A percentile compares a stretch with the other conserved stretches of the same genome.
These are phyloP conservation scores for Thalassarche chlororhynchos DNA, from an alignment of 2,113 vertebrate genomes.

Conservation along the genomic window DNA sequence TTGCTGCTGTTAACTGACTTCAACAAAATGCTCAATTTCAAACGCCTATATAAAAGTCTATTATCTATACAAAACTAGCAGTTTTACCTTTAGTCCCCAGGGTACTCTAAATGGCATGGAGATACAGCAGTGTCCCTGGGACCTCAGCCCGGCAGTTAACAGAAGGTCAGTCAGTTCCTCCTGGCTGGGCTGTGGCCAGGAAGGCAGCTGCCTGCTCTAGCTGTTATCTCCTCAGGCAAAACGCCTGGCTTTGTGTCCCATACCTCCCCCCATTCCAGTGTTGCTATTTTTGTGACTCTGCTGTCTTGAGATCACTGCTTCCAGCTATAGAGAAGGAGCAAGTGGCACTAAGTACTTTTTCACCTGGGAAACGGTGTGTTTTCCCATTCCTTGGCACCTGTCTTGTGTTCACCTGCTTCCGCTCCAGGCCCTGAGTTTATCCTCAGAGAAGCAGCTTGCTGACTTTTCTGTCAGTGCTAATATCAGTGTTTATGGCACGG, in stretches of 20 bases:
- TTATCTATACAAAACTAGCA: neutral
- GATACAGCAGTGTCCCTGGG: neutral
- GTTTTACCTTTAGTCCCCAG: neutral
- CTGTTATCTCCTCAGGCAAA: slow-evolving; percentile 9
- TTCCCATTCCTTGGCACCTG: neutral
- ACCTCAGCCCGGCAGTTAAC: neutral
- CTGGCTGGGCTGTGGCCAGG: neutral
- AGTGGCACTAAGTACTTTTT: neutral
- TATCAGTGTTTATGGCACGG: neutral
- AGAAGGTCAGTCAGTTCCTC: neutral
- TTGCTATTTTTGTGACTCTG: slow-evolving; percentile 28
- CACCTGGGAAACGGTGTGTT: neutral
- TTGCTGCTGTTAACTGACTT: neutral
- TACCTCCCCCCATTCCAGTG: neutral
- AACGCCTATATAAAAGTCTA: neutral
- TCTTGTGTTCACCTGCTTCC: neutral
- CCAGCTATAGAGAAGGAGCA: neutral
- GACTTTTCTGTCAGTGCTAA: neutral
- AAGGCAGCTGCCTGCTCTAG: neutral
- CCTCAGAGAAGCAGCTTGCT: neutral
- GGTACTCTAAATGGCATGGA: neutral
- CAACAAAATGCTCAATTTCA: neutral
- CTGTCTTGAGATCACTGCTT: neutral
- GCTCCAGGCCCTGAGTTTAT: neutral
- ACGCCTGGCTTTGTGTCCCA: neutral